These are phyloP conservation scores for Microtus montanus DNA, from an alignment of 2,113 vertebrate species.

Conservation along the genomic window DNA sequence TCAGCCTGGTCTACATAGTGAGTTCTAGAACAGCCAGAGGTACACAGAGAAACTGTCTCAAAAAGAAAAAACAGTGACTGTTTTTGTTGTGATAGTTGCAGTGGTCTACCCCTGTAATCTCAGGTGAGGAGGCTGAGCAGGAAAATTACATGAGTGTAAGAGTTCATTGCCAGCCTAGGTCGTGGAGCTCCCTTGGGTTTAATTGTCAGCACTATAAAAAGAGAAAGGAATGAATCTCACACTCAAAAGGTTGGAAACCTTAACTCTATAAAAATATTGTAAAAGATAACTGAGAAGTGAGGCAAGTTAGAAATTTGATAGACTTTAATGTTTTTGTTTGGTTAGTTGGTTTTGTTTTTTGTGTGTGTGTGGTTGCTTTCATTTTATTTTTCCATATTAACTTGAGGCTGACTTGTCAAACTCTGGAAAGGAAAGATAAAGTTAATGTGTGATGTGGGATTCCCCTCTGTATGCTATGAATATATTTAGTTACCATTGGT, in stretches of 20 bases:
- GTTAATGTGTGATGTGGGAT: background rate
- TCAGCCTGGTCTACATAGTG: background rate
- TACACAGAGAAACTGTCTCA: no score
- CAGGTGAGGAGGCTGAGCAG: background rate
- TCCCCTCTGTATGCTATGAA: no score
- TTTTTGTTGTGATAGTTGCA: background rate
- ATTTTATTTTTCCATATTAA: constrained; percentile 37
- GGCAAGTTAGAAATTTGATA: background rate
- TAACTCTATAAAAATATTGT: constrained; percentile 20
- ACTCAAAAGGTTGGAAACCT: background rate
- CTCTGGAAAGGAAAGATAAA: background rate
- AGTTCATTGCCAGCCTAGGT: background rate
- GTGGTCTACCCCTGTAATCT: background rate
- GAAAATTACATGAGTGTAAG: background rate
- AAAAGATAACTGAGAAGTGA: background rate
- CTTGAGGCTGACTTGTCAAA: constrained; percentile 6
- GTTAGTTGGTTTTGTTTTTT: background rate
- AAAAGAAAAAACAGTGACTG: no score
- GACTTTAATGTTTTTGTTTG: background rate
- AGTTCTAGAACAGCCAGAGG: background rate
- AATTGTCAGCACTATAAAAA: background rate
- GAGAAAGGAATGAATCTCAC: background rate
- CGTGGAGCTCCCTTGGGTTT: background rate
- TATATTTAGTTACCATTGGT: no score
- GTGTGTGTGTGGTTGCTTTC: background rate